Percentiles rank a stretch among this genome's conserved stretches.
These are phyloP conservation scores for Nibea coibor DNA, from an alignment of 2,113 vertebrate genomes.

Conservation along the genomic window DNA sequence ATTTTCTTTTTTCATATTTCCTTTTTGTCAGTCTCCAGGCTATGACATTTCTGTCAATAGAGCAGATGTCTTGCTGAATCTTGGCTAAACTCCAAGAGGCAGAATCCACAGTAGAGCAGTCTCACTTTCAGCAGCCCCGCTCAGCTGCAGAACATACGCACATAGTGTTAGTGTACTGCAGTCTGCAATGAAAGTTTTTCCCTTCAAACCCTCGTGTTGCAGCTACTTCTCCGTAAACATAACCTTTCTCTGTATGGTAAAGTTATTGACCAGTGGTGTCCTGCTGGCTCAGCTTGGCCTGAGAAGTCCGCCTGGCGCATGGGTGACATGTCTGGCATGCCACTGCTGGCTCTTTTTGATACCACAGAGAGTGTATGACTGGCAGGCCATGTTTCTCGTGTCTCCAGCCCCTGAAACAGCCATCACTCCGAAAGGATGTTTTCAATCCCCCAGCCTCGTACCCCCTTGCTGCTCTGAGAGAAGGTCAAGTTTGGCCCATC, in stretches of 20 bases:
- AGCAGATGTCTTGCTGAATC: constrained; percentile 49
- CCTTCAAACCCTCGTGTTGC: constrained; percentile 10
- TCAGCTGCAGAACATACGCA: background rate
- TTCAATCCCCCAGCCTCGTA: constrained; percentile 82
- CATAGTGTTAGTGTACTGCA: background rate
- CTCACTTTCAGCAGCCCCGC: constrained; percentile 12
- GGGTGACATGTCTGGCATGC: constrained; percentile 83
- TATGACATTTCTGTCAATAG: constrained; percentile 40
- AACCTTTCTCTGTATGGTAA: constrained; percentile 83
- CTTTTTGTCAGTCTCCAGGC: constrained; percentile 22
- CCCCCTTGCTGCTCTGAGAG: constrained; percentile 62
- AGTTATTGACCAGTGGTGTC: constrained; percentile 72
- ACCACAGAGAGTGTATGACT: constrained; percentile 79
- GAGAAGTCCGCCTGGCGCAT: constrained; percentile 80
- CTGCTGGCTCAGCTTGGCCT: constrained; percentile 73
- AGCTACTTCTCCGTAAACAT: constrained; percentile 63
- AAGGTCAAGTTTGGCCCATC: constrained; percentile 88
- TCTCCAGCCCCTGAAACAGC: constrained; percentile 82
- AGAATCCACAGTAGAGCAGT: constrained; percentile 18
- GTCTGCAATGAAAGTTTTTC: background rate
- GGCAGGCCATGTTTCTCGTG: constrained; percentile 81
- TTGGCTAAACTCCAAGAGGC: constrained; percentile 43
- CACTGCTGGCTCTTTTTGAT: constrained; percentile 78
- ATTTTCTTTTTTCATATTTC: background rate
- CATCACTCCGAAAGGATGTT: constrained; percentile 85